phyloP scores from a whole-genome alignment of 2,888 invertebrate genomes.

The Ceramica pisi region DNA sequence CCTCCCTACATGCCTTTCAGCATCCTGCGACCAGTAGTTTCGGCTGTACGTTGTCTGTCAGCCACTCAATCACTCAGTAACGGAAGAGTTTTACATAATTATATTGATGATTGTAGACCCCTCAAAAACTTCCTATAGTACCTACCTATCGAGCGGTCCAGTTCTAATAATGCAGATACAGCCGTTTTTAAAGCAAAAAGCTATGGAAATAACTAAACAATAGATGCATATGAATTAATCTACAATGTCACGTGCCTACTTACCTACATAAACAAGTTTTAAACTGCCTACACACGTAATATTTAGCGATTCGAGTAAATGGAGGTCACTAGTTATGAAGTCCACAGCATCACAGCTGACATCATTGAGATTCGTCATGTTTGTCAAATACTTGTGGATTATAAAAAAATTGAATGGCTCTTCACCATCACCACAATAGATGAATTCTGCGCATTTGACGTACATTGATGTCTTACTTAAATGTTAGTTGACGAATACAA shows the following conservation, averaged over 20 bases:
- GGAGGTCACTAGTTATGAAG: slow-evolving; percentile 36
- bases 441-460: slow-evolving; percentile 8
- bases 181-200: background rate
- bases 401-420: slow-evolving; percentile 14
- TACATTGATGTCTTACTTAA: slow-evolving; percentile 6
- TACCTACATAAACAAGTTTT: slow-evolving; percentile 4
- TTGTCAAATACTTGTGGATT: slow-evolving; percentile 22
- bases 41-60: too few relatives aligned
- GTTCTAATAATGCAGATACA: too few relatives aligned
- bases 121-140: background rate
- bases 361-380: slow-evolving; percentile 36
- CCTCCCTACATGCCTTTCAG: too few relatives aligned
- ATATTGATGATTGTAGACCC: too few relatives aligned
- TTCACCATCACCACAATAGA: background rate
- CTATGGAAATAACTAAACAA: background rate
- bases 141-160: background rate
- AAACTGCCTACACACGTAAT: slow-evolving; percentile 30
- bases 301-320: slow-evolving; percentile 38
- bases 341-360: slow-evolving; percentile 23
- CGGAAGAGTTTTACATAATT: too few relatives aligned
- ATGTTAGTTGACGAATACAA: slow-evolving; percentile 1
- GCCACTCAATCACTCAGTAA: too few relatives aligned
- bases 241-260: slow-evolving; percentile 30
- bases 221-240: slow-evolving; percentile 10
- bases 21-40: too few relatives aligned